Evolutionary conservation across 2,113 vertebrate genomes (phyloP), one percentile per base, ranked within the genome.

Genomic region (Sylvilagus bachmani): DNA sequence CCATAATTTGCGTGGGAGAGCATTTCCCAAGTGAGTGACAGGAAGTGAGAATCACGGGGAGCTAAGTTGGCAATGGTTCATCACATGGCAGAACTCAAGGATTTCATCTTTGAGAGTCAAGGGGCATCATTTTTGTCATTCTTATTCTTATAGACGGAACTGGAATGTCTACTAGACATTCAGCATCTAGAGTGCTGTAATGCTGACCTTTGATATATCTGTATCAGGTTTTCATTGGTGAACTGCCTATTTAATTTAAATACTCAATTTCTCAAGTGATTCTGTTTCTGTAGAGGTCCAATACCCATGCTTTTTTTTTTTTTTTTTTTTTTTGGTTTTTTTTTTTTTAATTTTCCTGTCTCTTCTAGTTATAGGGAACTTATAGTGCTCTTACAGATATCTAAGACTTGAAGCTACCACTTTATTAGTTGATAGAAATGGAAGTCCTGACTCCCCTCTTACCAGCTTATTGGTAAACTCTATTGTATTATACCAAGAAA

Each of bases 81-180:
- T 25, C 33, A 90, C 2, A 81, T 62, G 31, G 80, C 7, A 62
- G 74, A 70, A 80, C 58, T 66, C 38, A 92, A 87, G 66, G 13
- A 49, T 84, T 84, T 80, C 79, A 83, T n/a, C n/a, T 84, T 74
- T 51, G 77, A 51, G n/a, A 16, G 0, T 67, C 33, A 67, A 62
- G 16, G 29, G 62, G 33, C 25, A 66, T 36, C 19, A 24, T 88
- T 80, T 90, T 24, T 69, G 14, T 86, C 10, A 36, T 77, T 91
- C 36, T 77, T 92, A 77, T 49, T 77, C 62, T 38, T 84, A 70
- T 24, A 75, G 13, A 80, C 21, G 29, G 74, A 80, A 90, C 5
- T 86, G 36, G 33, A 85, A 82, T 89, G 82, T 93, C 55, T 93
- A 22, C 49, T n/a, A n/a, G n/a, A n/a, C n/a, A n/a, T n/a, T 90